These are phyloP conservation scores for Lampris megalopsis DNA, from an alignment of 2,113 vertebrate genomes.

Conservation along the genomic window DNA sequence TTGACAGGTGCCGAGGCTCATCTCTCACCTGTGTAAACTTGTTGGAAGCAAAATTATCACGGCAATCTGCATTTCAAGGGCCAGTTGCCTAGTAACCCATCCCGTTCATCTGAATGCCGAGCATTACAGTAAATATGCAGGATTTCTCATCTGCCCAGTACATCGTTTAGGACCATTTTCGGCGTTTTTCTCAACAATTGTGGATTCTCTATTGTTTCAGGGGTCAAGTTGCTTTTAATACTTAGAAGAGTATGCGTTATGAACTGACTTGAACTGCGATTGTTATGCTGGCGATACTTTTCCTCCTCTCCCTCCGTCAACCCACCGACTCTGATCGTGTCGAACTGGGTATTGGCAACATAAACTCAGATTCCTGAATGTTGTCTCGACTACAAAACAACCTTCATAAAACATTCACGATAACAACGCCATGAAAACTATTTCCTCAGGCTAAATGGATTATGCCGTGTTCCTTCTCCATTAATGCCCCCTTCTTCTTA, in stretches of 20 bases:
- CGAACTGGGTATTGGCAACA: not conserved
- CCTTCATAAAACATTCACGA: conserved; percentile 8
- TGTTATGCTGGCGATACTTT: not conserved
- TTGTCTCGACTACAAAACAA: conserved; percentile 27
- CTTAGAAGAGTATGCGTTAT: not conserved
- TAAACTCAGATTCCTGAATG: conserved; percentile 9
- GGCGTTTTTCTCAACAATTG: not conserved
- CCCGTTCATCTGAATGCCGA: conserved; percentile 17
- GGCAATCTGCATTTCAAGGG: conserved; percentile 53
- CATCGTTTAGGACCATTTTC: not conserved
- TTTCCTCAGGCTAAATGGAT: conserved; percentile 50
- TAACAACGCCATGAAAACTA: conserved; percentile 13
- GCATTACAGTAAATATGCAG: conserved; percentile 30
- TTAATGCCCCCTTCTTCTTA: conserved; percentile 51
- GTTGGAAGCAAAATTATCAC: conserved; percentile 38
- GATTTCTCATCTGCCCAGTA: not conserved
- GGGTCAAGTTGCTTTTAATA: not conserved
- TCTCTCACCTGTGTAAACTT: conserved; percentile 22
- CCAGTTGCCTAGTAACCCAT: conserved; percentile 71
- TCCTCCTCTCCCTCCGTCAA: not conserved
- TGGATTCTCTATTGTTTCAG: not conserved
- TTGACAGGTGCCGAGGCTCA: conserved; percentile 18
- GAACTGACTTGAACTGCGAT: not conserved
- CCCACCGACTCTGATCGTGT: not conserved
- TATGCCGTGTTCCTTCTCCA: conserved; percentile 20